Base-by-base conservation (phyloP, 2,113 vertebrate genomes). In the Amblyopsis rosae region DNA sequence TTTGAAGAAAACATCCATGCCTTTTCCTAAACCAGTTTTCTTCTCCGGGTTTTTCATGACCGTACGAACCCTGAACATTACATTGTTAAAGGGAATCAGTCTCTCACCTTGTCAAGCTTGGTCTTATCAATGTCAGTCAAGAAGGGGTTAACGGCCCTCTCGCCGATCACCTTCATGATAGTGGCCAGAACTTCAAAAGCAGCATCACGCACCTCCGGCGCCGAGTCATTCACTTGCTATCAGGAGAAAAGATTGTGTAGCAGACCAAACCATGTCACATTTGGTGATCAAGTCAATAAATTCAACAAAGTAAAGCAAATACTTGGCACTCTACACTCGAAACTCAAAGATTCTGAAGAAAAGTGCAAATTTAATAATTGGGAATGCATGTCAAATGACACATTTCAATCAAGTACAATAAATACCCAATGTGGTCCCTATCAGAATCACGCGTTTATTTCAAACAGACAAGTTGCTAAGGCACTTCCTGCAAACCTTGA, bases 191-290 rank as follows among this genome's bases (percentile, higher is more conserved):
- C 95, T 87, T 96, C 95, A 89, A 95, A 96, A 2, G 94, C 95
- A 82, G 95, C 95, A 85, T 96, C 95, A 85, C 95, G 93, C 60
- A 96, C 95, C 81, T 96, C 95, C 56, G 92, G 90, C 69, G 95
- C 94, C 68, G 95, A 95, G 82, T 96, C 95, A 75, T 94, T 96
- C 81, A 96, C 95, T 84, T 96, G 95, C 95, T 96, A 68, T 17
- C 16, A 11, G 51, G 41, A 45, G 53, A 17, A 32, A 26, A 10
- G 13, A 32, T 6, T 26, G n/a, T n/a, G 9, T 1, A 50, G 16
- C 13, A 33, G 10, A 49, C 9, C 4, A 3, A 51, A 64, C 11
- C 15, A 19, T 41, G 35, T 41, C 35, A 41, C 35, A 41, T 41
- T 41, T 41, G 26, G 26, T 26, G 26, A 26, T 26, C 26, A 26